These are phyloP conservation scores for Eupeodes corollae DNA, from an alignment of 1,140 invertebrate genomes.

Conservation along the genomic window DNA sequence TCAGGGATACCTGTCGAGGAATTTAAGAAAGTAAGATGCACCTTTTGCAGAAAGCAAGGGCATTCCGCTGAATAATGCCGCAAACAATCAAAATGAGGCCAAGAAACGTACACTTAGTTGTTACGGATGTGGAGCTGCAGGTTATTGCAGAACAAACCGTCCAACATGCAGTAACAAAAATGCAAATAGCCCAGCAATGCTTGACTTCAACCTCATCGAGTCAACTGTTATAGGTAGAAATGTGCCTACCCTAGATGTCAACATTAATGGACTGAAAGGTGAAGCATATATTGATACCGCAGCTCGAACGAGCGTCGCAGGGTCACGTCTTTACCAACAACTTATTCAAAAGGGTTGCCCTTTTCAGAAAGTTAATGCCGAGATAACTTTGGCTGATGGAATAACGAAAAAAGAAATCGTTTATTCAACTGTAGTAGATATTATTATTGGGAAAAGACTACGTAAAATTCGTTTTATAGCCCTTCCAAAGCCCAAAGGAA, in stretches of 20 bases:
- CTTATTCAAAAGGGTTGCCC: not conserved
- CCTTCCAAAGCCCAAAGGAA: constrained; percentile 1
- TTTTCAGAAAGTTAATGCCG: constrained; percentile 2
- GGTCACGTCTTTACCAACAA: not conserved
- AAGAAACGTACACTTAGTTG: constrained; percentile 5
- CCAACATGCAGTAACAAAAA: constrained; percentile 4
- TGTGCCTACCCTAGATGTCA: constrained; percentile 3
- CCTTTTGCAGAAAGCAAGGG: too few species aligned
- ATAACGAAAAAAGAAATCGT: not conserved
- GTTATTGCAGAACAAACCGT: not conserved
- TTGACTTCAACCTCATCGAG: constrained; percentile 2
- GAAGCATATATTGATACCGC: constrained; percentile 6
- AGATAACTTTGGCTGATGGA: constrained; percentile 4
- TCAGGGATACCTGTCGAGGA: not conserved
- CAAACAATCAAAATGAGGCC: not conserved
- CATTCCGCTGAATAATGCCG: not conserved
- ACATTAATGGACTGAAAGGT: constrained; percentile 5
- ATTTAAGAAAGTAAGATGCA: too few species aligned
- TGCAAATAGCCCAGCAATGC: constrained; percentile 1
- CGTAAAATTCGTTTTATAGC: constrained; percentile 5
- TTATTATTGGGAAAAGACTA: constrained; percentile 6
- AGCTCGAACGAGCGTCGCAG: constrained; percentile 5
- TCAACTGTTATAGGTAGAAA: constrained; percentile 2
- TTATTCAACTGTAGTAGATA: constrained; percentile 1
- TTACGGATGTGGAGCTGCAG: constrained; percentile 4